A percentile compares a stretch with the other conserved stretches of the same genome.
phyloP scores from a whole-genome alignment of 2,888 invertebrate species.

The Trachelus tabidus region DNA sequence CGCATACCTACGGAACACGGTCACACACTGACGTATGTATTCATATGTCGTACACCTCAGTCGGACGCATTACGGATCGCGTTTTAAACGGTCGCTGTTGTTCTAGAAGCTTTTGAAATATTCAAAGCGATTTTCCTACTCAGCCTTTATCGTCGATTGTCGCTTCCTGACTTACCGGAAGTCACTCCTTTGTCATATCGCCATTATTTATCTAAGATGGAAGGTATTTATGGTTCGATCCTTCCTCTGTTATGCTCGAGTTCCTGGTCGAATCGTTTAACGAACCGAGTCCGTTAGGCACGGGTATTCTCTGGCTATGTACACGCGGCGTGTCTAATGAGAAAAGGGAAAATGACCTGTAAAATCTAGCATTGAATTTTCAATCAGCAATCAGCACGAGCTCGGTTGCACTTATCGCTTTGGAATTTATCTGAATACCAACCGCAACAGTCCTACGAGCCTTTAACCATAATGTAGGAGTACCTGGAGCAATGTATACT shows the following conservation, averaged over 20 bases:
- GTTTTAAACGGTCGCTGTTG: background rate
- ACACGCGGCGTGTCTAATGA: background rate
- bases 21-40: background rate
- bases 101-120: conserved; percentile 9
- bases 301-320: background rate
- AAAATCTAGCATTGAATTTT: background rate
- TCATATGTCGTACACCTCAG: background rate
- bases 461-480: background rate
- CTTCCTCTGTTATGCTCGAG: background rate
- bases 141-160: background rate
- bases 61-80: background rate
- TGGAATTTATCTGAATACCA: background rate
- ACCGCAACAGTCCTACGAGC: background rate
- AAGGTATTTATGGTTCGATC: background rate
- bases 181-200: background rate
- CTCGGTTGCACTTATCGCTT: background rate
- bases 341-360: background rate
- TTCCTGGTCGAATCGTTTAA: background rate
- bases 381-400: background rate
- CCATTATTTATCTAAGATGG: background rate
- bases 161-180: background rate
- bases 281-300: background rate
- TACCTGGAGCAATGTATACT: background rate
- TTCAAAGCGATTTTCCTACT: background rate
- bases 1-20: background rate